phyloP scores from a whole-genome alignment of 2,797 vertebrate species.

The Phrynocephalus vlangalii region DNA sequence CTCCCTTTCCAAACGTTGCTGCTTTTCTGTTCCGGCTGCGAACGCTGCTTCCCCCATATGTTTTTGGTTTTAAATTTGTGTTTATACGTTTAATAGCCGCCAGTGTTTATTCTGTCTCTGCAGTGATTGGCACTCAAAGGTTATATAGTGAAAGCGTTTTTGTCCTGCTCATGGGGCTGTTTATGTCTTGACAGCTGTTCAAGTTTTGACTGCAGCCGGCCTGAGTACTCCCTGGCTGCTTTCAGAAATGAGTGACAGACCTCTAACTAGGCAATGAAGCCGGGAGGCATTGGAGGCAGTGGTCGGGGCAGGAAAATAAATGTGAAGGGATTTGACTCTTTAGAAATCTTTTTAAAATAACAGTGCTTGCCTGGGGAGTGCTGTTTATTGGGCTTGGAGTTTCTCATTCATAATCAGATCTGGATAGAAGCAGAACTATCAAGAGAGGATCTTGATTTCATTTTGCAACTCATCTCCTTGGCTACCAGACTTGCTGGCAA shows the following conservation, averaged over 20 bases:
- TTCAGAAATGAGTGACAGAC: background rate
- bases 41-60: background rate
- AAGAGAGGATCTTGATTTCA: too few relatives aligned
- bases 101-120: background rate
- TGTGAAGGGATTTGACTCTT: background rate
- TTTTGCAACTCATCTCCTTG: too few relatives aligned
- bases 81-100: background rate
- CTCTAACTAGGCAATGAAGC: accelerated
- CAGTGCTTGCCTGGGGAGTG: background rate
- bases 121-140: background rate
- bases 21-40: background rate
- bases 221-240: background rate
- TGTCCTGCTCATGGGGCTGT: background rate
- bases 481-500: too few relatives aligned
- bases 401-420: background rate
- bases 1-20: background rate
- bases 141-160: background rate
- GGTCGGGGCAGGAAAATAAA: background rate
- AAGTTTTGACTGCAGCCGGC: accelerated
- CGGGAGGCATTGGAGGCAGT: background rate
- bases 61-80: background rate
- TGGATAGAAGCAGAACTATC: background rate
- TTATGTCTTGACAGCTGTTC: background rate
- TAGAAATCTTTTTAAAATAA: background rate
- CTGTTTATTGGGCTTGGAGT: background rate